Conservation (phyloP, 2,888 invertebrate species). For the Cosmopolites sordidus region DNA sequence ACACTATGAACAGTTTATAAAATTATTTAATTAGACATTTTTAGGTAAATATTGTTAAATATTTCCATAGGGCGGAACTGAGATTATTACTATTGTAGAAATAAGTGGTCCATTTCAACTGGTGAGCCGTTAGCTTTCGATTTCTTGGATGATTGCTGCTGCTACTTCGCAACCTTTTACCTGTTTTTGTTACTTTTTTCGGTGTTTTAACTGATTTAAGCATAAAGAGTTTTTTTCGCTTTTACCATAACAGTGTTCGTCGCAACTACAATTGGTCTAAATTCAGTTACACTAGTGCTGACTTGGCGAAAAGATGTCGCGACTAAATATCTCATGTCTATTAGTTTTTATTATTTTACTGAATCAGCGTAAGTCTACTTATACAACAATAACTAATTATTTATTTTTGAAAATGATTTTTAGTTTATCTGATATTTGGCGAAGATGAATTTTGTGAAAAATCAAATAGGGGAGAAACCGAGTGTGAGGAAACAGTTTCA, state of each 20-base stretch:
- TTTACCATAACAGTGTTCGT: background rate
- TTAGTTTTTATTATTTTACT: background rate
- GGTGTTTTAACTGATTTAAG: background rate
- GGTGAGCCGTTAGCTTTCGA: too few species aligned
- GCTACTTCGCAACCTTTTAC: background rate
- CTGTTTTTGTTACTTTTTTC: background rate
- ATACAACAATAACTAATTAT: constrained; percentile 5
- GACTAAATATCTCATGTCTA: background rate
- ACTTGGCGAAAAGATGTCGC: constrained; percentile 4
- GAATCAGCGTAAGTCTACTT: too few species aligned
- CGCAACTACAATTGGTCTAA: background rate
- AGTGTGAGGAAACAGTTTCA: constrained; percentile 3
- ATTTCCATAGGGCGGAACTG: too few species aligned
- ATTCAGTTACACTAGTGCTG: constrained; percentile 9
- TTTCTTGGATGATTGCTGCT: too few species aligned
- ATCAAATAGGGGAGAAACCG: constrained; percentile 18
- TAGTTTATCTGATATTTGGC: constrained; percentile 8
- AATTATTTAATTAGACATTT: too few species aligned
- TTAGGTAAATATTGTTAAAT: too few species aligned
- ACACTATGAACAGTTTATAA: too few species aligned
- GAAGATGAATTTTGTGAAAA: constrained; percentile 17
- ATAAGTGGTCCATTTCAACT: too few species aligned
- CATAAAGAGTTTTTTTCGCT: background rate
- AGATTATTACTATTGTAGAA: too few species aligned
- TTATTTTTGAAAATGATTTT: constrained; percentile 8